phyloP scores from a whole-genome alignment of 2,113 vertebrate genomes.

The Oophaga pumilio region DNA sequence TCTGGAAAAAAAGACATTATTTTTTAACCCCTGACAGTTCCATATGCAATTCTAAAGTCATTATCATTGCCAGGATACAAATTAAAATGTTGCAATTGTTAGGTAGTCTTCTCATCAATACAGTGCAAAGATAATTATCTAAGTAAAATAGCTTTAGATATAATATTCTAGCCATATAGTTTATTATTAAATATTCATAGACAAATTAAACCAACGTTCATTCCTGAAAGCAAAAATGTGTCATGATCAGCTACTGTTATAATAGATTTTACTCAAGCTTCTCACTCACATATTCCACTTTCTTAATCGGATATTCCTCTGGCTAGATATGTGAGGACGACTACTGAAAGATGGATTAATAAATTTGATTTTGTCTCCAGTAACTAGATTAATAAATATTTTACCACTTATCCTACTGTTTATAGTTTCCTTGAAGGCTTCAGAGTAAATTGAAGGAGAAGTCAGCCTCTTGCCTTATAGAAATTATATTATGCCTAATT shows the following conservation, averaged over 20 bases:
- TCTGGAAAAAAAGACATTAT: too few species aligned
- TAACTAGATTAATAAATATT: conserved; percentile 3
- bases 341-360: not conserved
- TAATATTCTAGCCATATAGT: not conserved
- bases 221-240: too few species aligned
- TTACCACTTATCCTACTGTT: conserved; percentile 14
- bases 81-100: not conserved
- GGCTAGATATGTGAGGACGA: not conserved
- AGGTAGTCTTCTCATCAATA: not conserved
- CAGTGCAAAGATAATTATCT: not conserved
- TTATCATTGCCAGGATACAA: too few species aligned
- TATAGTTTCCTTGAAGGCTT: conserved; percentile 3
- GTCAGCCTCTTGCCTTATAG: not conserved
- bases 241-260: not conserved
- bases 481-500: not conserved
- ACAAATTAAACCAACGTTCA: too few species aligned
- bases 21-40: too few species aligned
- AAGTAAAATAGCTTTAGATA: not conserved
- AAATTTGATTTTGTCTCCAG: conserved; percentile 17
- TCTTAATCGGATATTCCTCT: not conserved
- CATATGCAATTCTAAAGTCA: too few species aligned
- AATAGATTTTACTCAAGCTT: not conserved
- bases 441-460: conserved; percentile 9
- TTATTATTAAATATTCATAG: not conserved
- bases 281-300: not conserved